Conservation (phyloP, 2,113 vertebrate species). For the Caracal caracal region DNA sequence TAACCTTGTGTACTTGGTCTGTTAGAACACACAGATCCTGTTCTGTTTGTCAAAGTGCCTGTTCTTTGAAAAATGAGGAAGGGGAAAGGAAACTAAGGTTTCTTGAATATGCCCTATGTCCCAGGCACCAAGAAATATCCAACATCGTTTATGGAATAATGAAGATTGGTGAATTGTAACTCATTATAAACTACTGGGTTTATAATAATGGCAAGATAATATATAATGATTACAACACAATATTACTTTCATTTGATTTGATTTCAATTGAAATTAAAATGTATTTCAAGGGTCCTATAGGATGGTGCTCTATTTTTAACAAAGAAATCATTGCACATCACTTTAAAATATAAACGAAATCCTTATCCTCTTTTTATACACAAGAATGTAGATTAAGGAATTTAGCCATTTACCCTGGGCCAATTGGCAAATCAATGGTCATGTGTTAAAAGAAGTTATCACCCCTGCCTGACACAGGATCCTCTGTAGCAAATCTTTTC, state of each 20-base stretch:
- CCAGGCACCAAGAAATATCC: background rate
- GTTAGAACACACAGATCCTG: background rate
- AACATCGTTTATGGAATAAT: constrained; percentile 9
- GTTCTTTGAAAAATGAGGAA: constrained; percentile 40
- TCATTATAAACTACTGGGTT: background rate
- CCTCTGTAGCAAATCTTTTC: background rate
- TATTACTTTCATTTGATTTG: background rate
- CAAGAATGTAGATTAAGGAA: background rate
- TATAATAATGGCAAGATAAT: constrained; percentile 40
- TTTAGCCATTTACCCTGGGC: background rate
- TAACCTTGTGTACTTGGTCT: background rate
- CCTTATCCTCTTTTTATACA: background rate
- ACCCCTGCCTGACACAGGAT: background rate
- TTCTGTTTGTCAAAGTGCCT: background rate
- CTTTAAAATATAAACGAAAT: constrained; percentile 12
- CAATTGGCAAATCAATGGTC: background rate
- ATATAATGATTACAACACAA: background rate
- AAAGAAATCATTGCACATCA: background rate
- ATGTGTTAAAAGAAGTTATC: constrained; percentile 26
- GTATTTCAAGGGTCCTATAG: background rate
- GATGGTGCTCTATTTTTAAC: background rate
- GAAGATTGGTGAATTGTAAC: background rate
- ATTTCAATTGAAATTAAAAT: constrained; percentile 48
- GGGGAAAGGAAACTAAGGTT: background rate
- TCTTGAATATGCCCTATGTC: background rate